These are phyloP conservation scores for Nyctibius bracteatus DNA, from an alignment of 2,113 vertebrate genomes.

Conservation along the genomic window DNA sequence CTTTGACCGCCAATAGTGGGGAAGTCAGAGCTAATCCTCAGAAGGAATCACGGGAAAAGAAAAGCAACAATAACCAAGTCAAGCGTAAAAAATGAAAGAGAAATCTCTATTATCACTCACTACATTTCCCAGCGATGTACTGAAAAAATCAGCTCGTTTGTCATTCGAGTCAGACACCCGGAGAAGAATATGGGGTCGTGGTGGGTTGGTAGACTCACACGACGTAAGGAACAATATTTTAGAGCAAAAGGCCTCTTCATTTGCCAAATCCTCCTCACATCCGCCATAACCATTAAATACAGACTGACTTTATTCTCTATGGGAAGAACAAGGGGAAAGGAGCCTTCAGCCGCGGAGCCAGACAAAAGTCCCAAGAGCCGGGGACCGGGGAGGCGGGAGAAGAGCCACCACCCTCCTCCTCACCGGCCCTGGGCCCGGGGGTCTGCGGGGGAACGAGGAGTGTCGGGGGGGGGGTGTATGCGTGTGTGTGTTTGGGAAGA, in stretches of 20 bases:
- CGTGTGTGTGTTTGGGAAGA: not conserved
- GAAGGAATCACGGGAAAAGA: slow-evolving; percentile 98
- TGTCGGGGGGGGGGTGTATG: too few relatives aligned
- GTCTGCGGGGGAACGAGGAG: not conserved
- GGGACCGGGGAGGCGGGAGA: slow-evolving; percentile 72
- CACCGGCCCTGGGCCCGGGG: not conserved
- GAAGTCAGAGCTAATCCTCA: slow-evolving; percentile 99
- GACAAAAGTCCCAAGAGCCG: slow-evolving; percentile 83
- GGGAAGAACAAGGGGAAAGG: slow-evolving; percentile 86
- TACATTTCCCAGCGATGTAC: slow-evolving; percentile 98
- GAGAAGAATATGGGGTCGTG: slow-evolving; percentile 95
- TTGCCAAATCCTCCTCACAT: slow-evolving; percentile 94
- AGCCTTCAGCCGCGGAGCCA: slow-evolving; percentile 81
- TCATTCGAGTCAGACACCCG: slow-evolving; percentile 97
- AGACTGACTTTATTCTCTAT: slow-evolving; percentile 99
- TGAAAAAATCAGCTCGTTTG: slow-evolving; percentile 97
- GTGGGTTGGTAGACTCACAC: slow-evolving; percentile 99
- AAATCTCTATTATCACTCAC: slow-evolving; percentile 99
- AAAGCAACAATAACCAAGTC: slow-evolving; percentile 99
- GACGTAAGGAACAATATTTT: slow-evolving; percentile 93
- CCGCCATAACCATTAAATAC: slow-evolving; percentile 99
- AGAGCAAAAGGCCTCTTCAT: slow-evolving; percentile 87
- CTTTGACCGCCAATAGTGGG: slow-evolving; percentile 95
- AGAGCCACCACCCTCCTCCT: not conserved
- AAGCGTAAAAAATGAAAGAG: slow-evolving; percentile 99